Evolutionary conservation across 2,113 vertebrate species (phyloP).

Genomic region (Chiloscyllium plagiosum): DNA sequence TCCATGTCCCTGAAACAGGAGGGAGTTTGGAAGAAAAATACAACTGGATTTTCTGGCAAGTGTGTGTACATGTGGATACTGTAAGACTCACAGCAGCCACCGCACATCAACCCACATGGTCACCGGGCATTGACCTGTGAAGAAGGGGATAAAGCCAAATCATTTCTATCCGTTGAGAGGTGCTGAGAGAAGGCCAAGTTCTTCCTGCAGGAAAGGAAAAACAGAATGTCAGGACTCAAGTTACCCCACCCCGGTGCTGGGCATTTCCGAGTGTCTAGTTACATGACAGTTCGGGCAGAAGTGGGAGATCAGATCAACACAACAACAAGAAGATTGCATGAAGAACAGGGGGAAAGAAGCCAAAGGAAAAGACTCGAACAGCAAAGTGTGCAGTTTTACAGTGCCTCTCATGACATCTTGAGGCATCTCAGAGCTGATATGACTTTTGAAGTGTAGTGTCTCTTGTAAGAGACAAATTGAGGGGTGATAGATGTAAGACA

Average conservation of each 20-base stretch:
- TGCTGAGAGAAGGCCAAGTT: neutral
- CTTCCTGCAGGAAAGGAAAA: neutral
- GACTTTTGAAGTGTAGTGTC: neutral
- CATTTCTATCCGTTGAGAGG: neutral
- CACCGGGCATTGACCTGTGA: neutral
- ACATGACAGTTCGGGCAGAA: neutral
- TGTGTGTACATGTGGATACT: neutral
- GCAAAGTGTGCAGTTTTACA: neutral
- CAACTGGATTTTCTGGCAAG: neutral
- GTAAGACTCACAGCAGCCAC: neutral
- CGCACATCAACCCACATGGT: neutral
- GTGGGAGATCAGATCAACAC: neutral
- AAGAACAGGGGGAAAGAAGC: neutral
- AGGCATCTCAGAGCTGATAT: neutral
- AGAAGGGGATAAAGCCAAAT: neutral
- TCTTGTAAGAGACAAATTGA: neutral
- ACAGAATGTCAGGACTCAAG: neutral
- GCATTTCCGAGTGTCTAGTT: neutral
- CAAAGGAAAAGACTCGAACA: neutral
- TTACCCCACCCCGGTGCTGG: neutral
- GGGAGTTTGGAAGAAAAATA: neutral
- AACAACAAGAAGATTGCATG: neutral
- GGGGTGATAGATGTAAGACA: too few species aligned
- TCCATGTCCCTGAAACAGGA: neutral
- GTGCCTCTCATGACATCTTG: neutral